Conservation (phyloP, 2,797 vertebrate genomes). For the Tenualosa ilisha region DNA sequence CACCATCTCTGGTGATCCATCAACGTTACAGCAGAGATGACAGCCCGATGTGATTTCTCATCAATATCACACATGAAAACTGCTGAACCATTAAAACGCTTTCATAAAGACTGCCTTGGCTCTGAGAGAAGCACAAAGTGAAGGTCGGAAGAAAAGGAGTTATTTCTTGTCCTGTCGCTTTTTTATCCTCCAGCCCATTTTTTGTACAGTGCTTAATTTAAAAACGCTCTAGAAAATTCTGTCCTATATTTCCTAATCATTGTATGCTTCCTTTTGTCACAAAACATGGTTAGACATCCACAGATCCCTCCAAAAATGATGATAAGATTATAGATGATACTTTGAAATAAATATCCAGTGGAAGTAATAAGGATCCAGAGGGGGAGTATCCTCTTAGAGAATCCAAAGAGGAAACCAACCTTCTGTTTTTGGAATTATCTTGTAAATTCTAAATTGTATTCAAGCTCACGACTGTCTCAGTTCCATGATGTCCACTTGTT, state of each 20-base stretch:
- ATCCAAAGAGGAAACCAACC: neutral
- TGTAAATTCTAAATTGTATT: neutral
- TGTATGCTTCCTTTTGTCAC: neutral
- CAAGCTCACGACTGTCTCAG: neutral
- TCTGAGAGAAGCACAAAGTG: neutral
- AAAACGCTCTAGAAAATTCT: neutral
- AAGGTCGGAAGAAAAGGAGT: neutral
- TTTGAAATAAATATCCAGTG: neutral
- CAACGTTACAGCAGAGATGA: slow-evolving; percentile 57
- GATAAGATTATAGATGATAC: neutral
- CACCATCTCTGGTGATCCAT: slow-evolving; percentile 58
- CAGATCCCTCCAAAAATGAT: neutral
- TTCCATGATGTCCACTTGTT: neutral
- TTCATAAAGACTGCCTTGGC: slow-evolving; percentile 44
- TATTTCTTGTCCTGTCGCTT: neutral
- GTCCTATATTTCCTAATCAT: neutral
- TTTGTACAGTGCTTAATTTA: neutral
- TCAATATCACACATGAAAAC: slow-evolving; percentile 66
- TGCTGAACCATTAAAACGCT: slow-evolving; percentile 64
- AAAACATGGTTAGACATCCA: neutral
- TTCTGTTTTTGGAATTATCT: neutral
- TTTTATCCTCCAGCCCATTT: neutral
- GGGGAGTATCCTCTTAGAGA: neutral
- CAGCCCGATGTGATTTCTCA: slow-evolving; percentile 62
- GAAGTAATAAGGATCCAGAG: neutral